Percentiles rank a stretch among this genome's conserved stretches.
phyloP scores from a whole-genome alignment of 2,888 invertebrate genomes.

The Noctua fimbriata region DNA sequence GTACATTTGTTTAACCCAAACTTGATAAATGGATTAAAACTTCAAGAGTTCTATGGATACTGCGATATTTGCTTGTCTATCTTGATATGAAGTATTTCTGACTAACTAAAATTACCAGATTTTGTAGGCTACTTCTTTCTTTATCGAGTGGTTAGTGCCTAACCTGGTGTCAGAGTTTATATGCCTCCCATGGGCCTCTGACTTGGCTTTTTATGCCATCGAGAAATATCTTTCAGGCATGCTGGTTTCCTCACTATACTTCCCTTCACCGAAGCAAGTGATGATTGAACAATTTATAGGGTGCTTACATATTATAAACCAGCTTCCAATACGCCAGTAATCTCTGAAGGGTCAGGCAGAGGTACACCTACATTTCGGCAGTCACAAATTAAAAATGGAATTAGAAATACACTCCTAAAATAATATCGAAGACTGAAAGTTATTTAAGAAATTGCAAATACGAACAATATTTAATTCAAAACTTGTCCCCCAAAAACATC shows the following conservation, averaged over 20 bases:
- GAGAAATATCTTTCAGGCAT: too few species aligned
- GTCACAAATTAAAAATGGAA: neutral
- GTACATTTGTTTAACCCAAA: neutral
- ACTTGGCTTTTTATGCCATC: too few species aligned
- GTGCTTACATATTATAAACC: neutral
- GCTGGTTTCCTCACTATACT: too few species aligned
- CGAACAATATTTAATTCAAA: constrained; percentile 61
- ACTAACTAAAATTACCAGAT: neutral
- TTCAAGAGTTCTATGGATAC: neutral
- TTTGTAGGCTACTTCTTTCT: neutral
- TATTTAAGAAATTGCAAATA: constrained; percentile 53
- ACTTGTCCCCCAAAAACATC: constrained; percentile 55
- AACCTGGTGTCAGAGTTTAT: too few species aligned
- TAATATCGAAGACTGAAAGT: constrained; percentile 7
- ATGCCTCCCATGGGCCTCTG: too few species aligned
- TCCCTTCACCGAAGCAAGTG: too few species aligned
- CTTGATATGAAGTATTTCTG: neutral
- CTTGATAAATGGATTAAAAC: neutral
- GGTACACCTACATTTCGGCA: neutral
- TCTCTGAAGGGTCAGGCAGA: neutral
- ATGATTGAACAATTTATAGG: too few species aligned
- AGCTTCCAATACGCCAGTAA: neutral
- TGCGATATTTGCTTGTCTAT: neutral
- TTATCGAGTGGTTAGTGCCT: too few species aligned
- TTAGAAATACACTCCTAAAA: neutral